Conservation (phyloP, 1,140 invertebrate species). For the Trichonephila clavipes region DNA sequence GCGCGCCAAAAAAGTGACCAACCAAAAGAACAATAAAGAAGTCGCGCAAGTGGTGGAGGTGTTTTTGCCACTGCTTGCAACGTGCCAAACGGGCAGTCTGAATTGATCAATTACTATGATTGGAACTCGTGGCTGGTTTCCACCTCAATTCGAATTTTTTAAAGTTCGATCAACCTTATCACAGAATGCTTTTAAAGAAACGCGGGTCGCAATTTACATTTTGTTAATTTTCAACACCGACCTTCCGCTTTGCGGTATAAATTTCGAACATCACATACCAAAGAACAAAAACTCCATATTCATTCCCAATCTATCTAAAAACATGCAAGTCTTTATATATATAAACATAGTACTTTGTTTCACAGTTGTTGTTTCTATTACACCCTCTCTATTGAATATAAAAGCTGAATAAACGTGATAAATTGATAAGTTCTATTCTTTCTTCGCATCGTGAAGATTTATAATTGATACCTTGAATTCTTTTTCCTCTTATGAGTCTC, state of each 20-base stretch:
- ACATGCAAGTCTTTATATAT: no score
- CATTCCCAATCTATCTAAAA: not conserved
- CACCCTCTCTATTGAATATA: no score
- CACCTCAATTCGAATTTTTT: slow-evolving; percentile 17
- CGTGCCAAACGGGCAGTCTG: slow-evolving; percentile 55
- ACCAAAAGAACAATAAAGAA: slow-evolving; percentile 52
- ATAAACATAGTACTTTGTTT: no score
- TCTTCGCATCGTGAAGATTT: no score
- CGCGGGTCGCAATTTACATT: slow-evolving; percentile 5
- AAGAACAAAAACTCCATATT: not conserved
- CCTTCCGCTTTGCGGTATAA: slow-evolving; percentile 1
- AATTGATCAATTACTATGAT: slow-evolving; percentile 73
- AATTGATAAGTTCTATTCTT: no score
- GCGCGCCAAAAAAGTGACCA: slow-evolving; percentile 44
- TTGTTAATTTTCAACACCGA: slow-evolving; percentile 1
- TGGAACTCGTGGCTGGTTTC: slow-evolving; percentile 33
- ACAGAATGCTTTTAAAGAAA: not conserved
- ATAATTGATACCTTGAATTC: no score
- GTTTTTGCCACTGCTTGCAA: slow-evolving; percentile 42
- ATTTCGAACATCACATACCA: not conserved
- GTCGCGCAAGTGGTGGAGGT: not conserved
- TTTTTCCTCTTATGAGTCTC: no score
- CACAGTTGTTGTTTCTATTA: no score
- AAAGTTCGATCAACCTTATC: slow-evolving; percentile 59
- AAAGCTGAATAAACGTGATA: no score